Conservation (phyloP, 2,888 invertebrate genomes). For the Drosophila mayaguana region DNA sequence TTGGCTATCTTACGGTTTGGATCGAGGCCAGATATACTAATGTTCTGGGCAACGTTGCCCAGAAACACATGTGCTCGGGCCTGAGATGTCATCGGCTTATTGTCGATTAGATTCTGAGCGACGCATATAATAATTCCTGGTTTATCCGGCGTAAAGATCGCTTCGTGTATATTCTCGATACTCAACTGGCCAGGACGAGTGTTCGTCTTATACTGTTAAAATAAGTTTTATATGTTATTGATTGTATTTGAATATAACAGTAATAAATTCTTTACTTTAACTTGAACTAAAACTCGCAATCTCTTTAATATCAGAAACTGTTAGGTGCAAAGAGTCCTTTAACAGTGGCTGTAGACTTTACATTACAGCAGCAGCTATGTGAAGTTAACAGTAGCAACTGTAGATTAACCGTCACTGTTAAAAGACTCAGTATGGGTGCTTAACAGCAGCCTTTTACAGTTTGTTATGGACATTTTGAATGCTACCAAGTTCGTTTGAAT, state of each 20-base stretch:
- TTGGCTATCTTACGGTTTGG: conserved; percentile 85
- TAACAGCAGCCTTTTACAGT: background rate
- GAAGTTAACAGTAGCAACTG: background rate
- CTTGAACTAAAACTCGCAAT: background rate
- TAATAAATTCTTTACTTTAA: background rate
- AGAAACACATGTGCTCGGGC: conserved; percentile 78
- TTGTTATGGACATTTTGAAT: background rate
- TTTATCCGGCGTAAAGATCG: conserved; percentile 83
- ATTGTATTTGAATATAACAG: background rate
- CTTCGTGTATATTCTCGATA: conserved; percentile 80
- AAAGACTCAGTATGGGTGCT: background rate
- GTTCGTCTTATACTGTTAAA: conserved; percentile 55
- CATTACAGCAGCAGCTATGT: background rate
- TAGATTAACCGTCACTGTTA: background rate
- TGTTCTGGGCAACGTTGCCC: conserved; percentile 82
- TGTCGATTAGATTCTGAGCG: conserved; percentile 85
- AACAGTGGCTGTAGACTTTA: background rate
- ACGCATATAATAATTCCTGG: conserved; percentile 85
- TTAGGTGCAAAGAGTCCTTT: background rate
- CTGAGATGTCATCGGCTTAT: conserved; percentile 63
- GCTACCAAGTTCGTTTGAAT: background rate
- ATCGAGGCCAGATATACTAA: conserved; percentile 85
- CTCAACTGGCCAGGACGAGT: conserved; percentile 59
- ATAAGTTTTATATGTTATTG: background rate
- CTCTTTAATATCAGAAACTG: too few relatives aligned